Percentiles rank a stretch among this genome's conserved stretches.
Conservation (phyloP, 92 coral and sea anemone genomes). For the Paramuricea clavata region DNA sequence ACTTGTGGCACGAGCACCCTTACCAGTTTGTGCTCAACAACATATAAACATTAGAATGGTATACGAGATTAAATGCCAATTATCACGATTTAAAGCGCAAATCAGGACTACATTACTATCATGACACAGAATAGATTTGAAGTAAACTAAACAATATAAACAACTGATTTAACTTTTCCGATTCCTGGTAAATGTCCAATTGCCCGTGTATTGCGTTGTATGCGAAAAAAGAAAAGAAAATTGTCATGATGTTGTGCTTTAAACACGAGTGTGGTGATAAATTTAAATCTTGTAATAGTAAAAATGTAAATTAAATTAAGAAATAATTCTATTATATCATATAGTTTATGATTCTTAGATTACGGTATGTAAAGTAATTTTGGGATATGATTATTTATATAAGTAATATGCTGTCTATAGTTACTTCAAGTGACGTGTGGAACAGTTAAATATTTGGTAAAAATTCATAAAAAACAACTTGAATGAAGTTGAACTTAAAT, state of each 20-base stretch:
- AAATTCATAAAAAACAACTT: slow-evolving; percentile 20
- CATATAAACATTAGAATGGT: neutral
- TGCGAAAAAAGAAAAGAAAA: no score
- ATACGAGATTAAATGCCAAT: neutral
- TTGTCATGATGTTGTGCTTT: neutral
- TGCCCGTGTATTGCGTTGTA: no score
- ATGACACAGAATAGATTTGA: neutral
- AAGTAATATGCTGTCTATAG: slow-evolving; percentile 6
- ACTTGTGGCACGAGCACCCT: slow-evolving; percentile 9
- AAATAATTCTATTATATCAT: neutral
- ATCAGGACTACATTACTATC: neutral
- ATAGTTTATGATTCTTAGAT: neutral
- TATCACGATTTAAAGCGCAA: neutral
- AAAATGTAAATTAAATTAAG: neutral
- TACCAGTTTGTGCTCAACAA: neutral
- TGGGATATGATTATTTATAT: slow-evolving; percentile 11
- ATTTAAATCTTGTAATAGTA: neutral
- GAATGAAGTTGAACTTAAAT: slow-evolving; percentile 23
- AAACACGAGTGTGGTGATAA: neutral
- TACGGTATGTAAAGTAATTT: slow-evolving; percentile 23
- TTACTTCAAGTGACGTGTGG: slow-evolving; percentile 19
- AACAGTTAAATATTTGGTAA: slow-evolving; percentile 25
- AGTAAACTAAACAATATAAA: no score
- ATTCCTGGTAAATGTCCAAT: no score
- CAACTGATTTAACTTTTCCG: no score